These are phyloP conservation scores for Panagrolaimus sp. DNA, from an alignment of 1,140 invertebrate genomes.

Conservation along the genomic window DNA sequence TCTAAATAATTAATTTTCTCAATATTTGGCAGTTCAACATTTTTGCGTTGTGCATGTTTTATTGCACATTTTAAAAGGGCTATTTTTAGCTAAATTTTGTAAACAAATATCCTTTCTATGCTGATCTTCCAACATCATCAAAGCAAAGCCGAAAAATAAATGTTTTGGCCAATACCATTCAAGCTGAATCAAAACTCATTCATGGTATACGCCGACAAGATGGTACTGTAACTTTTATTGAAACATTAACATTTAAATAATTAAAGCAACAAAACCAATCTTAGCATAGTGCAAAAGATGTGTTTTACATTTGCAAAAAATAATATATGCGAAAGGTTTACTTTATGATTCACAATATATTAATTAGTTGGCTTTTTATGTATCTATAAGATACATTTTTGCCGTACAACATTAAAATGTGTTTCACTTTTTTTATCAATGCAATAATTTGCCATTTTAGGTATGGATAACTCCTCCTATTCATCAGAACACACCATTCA, in stretches of 20 bases:
- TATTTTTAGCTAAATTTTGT: slow-evolving; percentile 27
- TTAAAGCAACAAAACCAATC: no score
- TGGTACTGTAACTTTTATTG: background rate
- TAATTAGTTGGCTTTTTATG: no score
- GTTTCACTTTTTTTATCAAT: no score
- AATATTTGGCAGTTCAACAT: no score
- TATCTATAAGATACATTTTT: no score
- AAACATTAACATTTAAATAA: no score
- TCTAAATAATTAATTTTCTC: no score
- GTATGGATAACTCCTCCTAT: slow-evolving; percentile 12
- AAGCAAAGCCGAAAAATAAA: slow-evolving; percentile 34
- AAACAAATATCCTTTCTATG: slow-evolving; percentile 35
- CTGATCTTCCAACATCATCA: slow-evolving; percentile 35
- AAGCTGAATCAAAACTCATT: slow-evolving; percentile 19
- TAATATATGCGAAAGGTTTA: background rate
- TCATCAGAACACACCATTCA: slow-evolving; percentile 6
- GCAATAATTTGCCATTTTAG: background rate
- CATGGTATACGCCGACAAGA: background rate
- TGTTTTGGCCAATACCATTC: slow-evolving; percentile 27
- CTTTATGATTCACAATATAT: no score
- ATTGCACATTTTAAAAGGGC: background rate
- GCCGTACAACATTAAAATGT: no score
- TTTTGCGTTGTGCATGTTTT: no score
- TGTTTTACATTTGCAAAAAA: no score
- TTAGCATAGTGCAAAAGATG: no score